Base-by-base conservation (phyloP, 2,888 invertebrate genomes). In the Himalopsyche tibetana region DNA sequence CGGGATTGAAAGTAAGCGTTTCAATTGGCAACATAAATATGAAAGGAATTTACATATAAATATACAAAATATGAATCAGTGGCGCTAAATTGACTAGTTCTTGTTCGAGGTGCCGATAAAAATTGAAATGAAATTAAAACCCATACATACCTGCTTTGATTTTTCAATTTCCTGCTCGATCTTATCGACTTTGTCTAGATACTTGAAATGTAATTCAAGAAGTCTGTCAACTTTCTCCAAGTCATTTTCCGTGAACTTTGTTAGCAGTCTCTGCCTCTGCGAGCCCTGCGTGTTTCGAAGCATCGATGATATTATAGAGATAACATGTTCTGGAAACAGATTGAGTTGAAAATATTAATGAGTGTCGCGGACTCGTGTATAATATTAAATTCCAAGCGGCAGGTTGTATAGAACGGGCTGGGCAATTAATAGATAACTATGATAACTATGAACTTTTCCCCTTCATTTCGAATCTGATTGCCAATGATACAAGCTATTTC, bases 211-310 rank as follows among this genome's bases (percentile, higher is more conserved):
- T 88, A 99, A 93, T 91, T 99, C 99, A 91, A 99, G 93, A 79
- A 99, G 93, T 88, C 99, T 93, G 91, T 99, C 99, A 0, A 99
- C 98, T 93, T 99, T 99, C 91, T 99, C 99, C 90, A 98, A 97
- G 91, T 99, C 99, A 90, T 99, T 99, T 92, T 99, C 99, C 0
- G 96, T 96, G 91, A 99, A 99, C 93, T 99, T 99, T 89, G 96
- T 96, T 19, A 99, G 92, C 84, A 99, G 93, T 87, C 99, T 93
- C 90, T 98, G 97, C 51, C 98, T 93, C 90, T 99, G 99, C 8
- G 96, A 95, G 1, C 98, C 98, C 89, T 96, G 95, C 90, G 99
- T 98, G 91, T 99, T 98, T 88, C 97, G 95, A 89, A 99, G 92
- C 96, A 99, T 97, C 55, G 98, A 98, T 0, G 98, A 96, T 90